Percentiles rank a stretch among this genome's conserved stretches.
phyloP scores from a whole-genome alignment of 2,888 invertebrate species.

The Hermaeophaga mercurialis region DNA sequence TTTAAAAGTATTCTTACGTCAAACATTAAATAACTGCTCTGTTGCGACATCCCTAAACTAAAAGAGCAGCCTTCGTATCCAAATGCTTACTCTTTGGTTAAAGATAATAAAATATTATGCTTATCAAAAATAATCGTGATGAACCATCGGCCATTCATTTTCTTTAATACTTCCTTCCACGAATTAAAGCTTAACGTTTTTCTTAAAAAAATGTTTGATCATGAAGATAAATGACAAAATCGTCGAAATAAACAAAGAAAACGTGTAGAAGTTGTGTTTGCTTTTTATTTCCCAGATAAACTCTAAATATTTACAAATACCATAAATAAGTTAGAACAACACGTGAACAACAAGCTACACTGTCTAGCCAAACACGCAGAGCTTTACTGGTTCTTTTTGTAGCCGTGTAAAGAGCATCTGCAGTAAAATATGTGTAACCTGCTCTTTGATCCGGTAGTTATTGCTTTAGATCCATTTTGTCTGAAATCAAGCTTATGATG shows the following conservation, averaged over 20 bases:
- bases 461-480: neutral
- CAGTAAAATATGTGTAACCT: constrained; percentile 6
- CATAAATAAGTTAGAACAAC: constrained; percentile 4
- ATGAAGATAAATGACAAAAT: neutral
- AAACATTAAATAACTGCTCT: too few species aligned
- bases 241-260: neutral
- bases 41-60: too few species aligned
- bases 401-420: neutral
- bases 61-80: too few species aligned
- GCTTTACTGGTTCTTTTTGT: neutral
- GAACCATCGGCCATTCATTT: neutral
- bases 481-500: neutral
- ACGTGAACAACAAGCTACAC: neutral
- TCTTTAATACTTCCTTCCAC: neutral
- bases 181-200: neutral
- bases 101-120: too few species aligned
- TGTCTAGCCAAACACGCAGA: constrained; percentile 1
- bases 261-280: constrained; percentile 4
- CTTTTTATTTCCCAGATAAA: constrained; percentile 1
- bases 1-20: too few species aligned
- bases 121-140: constrained; percentile 2
- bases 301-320: constrained; percentile 6
- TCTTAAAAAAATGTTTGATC: neutral
- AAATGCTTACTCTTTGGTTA: too few species aligned
- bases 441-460: constrained; percentile 2